Evolutionary conservation across 2,888 invertebrate genomes (phyloP).

Genomic region (Sarcophaga variegata): DNA sequence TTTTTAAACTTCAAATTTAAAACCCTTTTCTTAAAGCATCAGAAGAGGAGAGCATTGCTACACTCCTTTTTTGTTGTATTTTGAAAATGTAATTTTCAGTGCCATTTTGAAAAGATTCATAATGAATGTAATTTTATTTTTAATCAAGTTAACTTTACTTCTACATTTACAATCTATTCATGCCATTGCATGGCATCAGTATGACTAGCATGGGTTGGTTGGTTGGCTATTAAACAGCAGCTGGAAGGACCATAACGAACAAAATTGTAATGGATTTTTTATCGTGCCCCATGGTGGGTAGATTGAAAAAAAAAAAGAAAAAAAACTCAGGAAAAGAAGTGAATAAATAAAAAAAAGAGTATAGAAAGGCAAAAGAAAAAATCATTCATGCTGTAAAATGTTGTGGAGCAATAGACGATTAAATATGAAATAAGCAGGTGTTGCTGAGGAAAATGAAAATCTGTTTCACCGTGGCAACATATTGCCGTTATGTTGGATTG

Average conservation of each 20-base stretch:
- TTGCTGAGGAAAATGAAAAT: slow-evolving; percentile 30
- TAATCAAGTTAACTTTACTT: slow-evolving; percentile 61
- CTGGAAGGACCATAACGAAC: neutral
- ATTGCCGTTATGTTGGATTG: neutral
- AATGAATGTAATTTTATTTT: slow-evolving; percentile 62
- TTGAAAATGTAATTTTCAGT: slow-evolving; percentile 33
- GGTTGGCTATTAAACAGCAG: neutral
- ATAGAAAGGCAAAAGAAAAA: neutral
- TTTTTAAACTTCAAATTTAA: neutral
- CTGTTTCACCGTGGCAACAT: slow-evolving; percentile 5
- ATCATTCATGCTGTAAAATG: slow-evolving; percentile 32
- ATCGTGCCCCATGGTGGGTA: slow-evolving; percentile 20
- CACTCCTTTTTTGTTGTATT: neutral
- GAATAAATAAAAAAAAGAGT: too few species aligned
- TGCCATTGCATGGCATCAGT: too few species aligned
- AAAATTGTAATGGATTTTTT: slow-evolving; percentile 48
- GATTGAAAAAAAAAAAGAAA: neutral
- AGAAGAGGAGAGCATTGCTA: too few species aligned
- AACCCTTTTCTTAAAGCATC: neutral
- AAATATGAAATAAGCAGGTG: slow-evolving; percentile 47
- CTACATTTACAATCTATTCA: neutral
- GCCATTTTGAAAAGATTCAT: slow-evolving; percentile 48
- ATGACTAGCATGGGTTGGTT: too few species aligned
- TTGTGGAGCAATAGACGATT: slow-evolving; percentile 18
- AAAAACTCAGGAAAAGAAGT: neutral